Conservation (phyloP, 2,888 invertebrate genomes). For the Bellardia pandia region DNA sequence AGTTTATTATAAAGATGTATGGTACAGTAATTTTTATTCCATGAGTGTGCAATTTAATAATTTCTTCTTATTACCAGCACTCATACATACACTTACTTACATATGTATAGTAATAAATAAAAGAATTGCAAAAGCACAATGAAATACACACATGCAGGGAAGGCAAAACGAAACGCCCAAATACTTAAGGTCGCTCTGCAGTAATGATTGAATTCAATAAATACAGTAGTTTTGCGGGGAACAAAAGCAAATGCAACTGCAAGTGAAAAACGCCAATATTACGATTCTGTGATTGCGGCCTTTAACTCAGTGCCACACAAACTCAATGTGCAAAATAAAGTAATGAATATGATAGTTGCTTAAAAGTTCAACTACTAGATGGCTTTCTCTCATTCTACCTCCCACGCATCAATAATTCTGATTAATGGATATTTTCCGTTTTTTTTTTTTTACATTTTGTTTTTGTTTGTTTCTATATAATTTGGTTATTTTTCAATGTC, state of each 20-base stretch:
- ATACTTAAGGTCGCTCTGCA: not conserved
- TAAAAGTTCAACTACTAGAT: not conserved
- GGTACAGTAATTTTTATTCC: too few relatives aligned
- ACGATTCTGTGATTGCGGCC: not conserved
- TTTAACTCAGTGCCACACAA: not conserved
- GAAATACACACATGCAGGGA: not conserved
- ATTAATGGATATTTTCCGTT: conserved; percentile 73
- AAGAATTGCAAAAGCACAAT: not conserved
- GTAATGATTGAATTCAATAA: not conserved
- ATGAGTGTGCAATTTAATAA: too few relatives aligned
- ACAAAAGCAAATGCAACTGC: not conserved
- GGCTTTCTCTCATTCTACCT: not conserved
- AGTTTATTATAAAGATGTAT: too few relatives aligned
- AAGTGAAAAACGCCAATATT: not conserved
- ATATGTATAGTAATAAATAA: not conserved
- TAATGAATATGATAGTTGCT: not conserved
- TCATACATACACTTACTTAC: too few relatives aligned
- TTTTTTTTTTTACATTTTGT: not conserved
- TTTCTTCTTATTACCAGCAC: too few relatives aligned
- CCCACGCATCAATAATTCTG: conserved; percentile 70
- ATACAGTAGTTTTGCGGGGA: not conserved
- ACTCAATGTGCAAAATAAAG: not conserved
- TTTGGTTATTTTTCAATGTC: conserved; percentile 76
- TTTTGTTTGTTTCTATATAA: conserved; percentile 72
- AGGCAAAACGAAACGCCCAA: conserved; percentile 8